Percentiles rank a stretch among this genome's conserved stretches.
These are phyloP conservation scores for Megaleporinus macrocephalus DNA, from an alignment of 2,113 vertebrate species.

Conservation along the genomic window DNA sequence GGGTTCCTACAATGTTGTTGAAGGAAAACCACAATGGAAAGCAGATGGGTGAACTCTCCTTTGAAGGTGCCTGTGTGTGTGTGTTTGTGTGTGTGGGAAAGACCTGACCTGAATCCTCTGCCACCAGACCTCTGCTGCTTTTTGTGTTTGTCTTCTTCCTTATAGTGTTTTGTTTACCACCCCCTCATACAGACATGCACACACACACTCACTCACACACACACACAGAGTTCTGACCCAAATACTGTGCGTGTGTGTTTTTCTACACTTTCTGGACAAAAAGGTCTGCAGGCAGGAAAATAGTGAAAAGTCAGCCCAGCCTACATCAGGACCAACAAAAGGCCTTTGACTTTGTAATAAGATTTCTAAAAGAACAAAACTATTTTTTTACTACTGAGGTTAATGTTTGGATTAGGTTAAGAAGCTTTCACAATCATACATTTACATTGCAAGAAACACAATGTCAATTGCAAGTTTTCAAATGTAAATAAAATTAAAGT, in stretches of 20 bases:
- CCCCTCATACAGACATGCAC: background rate
- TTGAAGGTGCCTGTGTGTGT: constrained; percentile 40
- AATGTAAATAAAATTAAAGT: too few species aligned
- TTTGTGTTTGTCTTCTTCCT: constrained; percentile 56
- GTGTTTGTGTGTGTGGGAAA: constrained; percentile 51
- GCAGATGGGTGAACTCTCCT: constrained; percentile 55
- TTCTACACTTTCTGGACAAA: background rate
- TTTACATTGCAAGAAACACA: too few species aligned
- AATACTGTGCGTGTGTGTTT: background rate
- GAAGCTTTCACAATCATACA: too few species aligned
- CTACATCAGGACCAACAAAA: too few species aligned
- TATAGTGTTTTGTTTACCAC: constrained; percentile 47
- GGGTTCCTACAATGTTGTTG: constrained; percentile 39
- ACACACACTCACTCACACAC: background rate
- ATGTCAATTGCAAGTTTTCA: too few species aligned
- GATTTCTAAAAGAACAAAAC: too few species aligned
- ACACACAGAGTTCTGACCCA: background rate
- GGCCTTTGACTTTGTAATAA: too few species aligned
- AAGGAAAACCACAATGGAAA: constrained; percentile 53
- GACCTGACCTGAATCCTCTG: constrained; percentile 49
- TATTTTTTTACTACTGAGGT: too few species aligned
- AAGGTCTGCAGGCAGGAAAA: background rate
- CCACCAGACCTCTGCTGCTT: constrained; percentile 52
- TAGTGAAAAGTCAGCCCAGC: background rate
- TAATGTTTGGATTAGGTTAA: too few species aligned